Evolutionary conservation across 2,797 vertebrate genomes (phyloP).

Genomic region (Avahi laniger): DNA sequence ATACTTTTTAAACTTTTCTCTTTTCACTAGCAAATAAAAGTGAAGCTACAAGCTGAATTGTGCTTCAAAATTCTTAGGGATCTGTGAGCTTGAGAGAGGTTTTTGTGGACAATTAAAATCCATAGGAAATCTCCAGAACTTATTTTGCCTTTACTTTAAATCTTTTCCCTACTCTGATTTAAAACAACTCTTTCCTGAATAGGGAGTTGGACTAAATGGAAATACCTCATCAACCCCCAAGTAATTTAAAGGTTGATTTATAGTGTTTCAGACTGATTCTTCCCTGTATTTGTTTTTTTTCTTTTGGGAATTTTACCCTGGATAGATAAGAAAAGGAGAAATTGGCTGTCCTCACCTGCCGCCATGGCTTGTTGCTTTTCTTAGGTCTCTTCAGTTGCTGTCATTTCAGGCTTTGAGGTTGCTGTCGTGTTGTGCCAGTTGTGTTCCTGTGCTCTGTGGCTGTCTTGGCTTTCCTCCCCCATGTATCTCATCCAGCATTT

Average conservation of each 20-base stretch:
- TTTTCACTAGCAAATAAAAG: constrained; percentile 31
- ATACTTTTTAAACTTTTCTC: neutral
- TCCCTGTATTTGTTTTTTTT: neutral
- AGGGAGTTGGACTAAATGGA: constrained; percentile 26
- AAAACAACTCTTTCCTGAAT: neutral
- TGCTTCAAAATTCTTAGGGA: neutral
- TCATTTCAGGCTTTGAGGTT: neutral
- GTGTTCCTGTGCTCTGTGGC: constrained; percentile 63
- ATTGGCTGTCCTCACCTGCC: constrained; percentile 9
- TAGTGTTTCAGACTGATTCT: neutral
- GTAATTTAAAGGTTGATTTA: neutral
- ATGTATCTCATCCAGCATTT: constrained; percentile 67
- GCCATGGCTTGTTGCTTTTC: constrained; percentile 39
- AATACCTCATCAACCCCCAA: neutral
- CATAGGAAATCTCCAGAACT: neutral
- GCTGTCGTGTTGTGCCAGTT: neutral
- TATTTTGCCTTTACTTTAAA: neutral
- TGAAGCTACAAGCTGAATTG: neutral
- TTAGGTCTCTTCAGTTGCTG: neutral
- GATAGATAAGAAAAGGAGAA: neutral
- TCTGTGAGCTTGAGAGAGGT: neutral
- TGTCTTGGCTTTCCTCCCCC: constrained; percentile 67
- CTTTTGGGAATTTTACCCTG: neutral
- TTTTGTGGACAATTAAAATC: neutral
- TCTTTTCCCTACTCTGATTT: constrained; percentile 34